Conservation (phyloP, 2,888 invertebrate species). For the Tiphia femorata region DNA sequence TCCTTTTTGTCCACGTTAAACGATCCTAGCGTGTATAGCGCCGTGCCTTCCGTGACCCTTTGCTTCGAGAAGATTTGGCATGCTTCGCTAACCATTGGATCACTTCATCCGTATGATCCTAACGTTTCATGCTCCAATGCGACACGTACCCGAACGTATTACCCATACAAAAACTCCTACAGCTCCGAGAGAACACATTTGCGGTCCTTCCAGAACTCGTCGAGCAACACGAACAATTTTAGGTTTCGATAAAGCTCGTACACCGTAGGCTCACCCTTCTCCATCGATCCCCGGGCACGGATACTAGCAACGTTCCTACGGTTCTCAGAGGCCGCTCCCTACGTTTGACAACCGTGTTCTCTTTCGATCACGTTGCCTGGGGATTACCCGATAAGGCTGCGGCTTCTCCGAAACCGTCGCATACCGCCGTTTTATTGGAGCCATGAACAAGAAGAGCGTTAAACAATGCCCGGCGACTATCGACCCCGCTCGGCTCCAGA, state of each 20-base stretch:
- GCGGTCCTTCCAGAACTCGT: no score
- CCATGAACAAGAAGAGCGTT: constrained; percentile 1
- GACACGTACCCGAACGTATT: no score
- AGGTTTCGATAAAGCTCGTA: no score
- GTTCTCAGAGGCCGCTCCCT: neutral
- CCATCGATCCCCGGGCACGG: no score
- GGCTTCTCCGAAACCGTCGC: neutral
- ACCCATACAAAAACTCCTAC: no score
- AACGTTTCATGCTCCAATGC: no score
- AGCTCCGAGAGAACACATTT: no score
- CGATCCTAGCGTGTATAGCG: constrained; percentile 32
- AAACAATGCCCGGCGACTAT: constrained; percentile 11
- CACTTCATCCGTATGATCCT: no score
- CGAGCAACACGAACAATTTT: no score
- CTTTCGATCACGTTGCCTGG: neutral
- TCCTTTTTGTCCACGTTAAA: constrained; percentile 21
- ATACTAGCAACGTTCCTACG: no score
- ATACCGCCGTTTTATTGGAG: neutral
- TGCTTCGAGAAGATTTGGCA: constrained; percentile 7
- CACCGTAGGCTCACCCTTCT: no score
- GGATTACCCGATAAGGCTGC: constrained; percentile 9
- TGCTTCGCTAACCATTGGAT: neutral
- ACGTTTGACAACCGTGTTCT: neutral
- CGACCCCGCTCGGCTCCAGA: constrained; percentile 15
- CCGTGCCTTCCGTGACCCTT: constrained; percentile 15